Evolutionary conservation across 2,113 vertebrate species (phyloP).

Genomic region (Caranx ignobilis): DNA sequence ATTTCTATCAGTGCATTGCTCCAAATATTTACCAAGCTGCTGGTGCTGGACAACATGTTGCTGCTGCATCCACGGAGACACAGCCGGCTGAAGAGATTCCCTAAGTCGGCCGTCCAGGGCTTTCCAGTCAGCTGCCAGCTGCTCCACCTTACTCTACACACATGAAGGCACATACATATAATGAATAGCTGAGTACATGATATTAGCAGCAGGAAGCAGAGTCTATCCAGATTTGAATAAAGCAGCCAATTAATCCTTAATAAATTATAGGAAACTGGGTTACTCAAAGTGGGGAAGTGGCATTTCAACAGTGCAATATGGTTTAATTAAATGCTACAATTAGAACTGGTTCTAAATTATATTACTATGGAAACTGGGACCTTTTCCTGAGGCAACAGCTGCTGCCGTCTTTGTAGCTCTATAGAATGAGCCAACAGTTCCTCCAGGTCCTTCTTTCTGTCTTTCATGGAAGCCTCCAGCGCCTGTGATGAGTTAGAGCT

Average conservation of each 20-base stretch:
- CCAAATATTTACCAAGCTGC: constrained; percentile 77
- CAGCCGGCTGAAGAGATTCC: constrained; percentile 72
- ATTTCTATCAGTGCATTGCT: background rate
- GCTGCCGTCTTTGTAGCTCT: constrained; percentile 83
- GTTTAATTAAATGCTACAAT: constrained; percentile 30
- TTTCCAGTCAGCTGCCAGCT: constrained; percentile 86
- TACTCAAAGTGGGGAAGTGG: background rate
- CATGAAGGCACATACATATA: background rate
- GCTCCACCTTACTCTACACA: constrained; percentile 80
- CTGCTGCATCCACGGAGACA: constrained; percentile 77
- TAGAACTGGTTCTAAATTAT: constrained; percentile 28
- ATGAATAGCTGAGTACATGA: constrained; percentile 9
- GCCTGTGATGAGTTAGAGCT: constrained; percentile 59
- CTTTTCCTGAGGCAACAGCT: constrained; percentile 85
- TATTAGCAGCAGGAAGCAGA: constrained; percentile 11
- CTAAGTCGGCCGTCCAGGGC: constrained; percentile 79
- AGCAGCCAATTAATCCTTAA: constrained; percentile 31
- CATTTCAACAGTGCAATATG: constrained; percentile 21
- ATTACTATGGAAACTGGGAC: constrained; percentile 54
- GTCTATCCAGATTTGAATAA: constrained; percentile 13
- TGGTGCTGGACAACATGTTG: constrained; percentile 80
- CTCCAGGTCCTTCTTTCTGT: constrained; percentile 83
- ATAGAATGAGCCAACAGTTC: constrained; percentile 82
- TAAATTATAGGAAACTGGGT: constrained; percentile 19
- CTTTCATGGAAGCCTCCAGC: constrained; percentile 82